Evolutionary conservation across 2,888 invertebrate species (phyloP).

Genomic region (Trichopria drosophilae): DNA sequence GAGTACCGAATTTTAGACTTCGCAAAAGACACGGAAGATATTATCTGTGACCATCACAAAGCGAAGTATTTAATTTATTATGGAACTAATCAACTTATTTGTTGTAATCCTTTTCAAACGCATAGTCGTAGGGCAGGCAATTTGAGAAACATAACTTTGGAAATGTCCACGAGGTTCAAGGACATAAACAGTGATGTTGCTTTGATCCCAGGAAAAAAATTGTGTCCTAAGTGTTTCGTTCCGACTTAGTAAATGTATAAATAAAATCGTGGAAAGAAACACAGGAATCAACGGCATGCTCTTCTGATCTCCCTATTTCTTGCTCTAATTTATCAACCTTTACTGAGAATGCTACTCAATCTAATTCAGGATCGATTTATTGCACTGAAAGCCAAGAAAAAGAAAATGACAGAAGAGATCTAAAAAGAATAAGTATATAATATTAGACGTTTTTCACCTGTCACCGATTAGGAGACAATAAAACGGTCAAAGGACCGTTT

Average conservation of each 20-base stretch:
- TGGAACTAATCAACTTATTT: no score
- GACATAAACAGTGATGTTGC: neutral
- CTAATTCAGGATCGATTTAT: neutral
- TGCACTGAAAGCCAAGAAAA: conserved; percentile 1
- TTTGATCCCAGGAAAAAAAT: neutral
- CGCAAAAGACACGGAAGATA: neutral
- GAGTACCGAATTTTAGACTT: neutral
- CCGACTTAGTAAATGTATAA: neutral
- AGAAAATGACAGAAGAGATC: neutral
- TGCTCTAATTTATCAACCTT: neutral
- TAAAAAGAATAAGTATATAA: no score
- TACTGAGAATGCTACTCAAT: no score
- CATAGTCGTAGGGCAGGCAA: no score
- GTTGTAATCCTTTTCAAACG: no score
- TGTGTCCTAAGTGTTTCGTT: conserved; percentile 2
- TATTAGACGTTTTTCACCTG: neutral
- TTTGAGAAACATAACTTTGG: neutral
- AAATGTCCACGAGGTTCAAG: neutral
- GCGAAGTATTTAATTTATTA: neutral
- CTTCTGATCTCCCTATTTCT: neutral
- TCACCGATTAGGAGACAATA: neutral
- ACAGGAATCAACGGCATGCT: neutral
- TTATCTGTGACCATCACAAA: neutral
- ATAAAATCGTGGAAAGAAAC: neutral
- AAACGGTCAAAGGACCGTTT: neutral